A percentile compares a stretch with the other conserved stretches of the same genome.
Conservation (phyloP, 2,888 invertebrate species). For the Drosophila sordidula region DNA sequence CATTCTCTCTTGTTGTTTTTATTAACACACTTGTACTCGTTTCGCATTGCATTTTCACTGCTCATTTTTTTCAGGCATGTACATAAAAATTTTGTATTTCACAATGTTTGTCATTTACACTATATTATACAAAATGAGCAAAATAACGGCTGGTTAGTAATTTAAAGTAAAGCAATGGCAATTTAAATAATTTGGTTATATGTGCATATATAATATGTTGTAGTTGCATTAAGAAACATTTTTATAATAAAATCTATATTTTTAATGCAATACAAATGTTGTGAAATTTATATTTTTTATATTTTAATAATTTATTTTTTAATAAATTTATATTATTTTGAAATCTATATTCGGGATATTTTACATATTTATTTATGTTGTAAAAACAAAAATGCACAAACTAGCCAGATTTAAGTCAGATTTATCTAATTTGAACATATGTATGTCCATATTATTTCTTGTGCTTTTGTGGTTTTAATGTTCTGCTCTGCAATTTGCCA, state of each 20-base stretch:
- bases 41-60: conserved; percentile 14
- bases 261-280: background rate
- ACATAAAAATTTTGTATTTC: conserved; percentile 7
- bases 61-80: background rate
- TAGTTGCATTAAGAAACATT: too few species aligned
- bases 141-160: background rate
- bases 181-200: background rate
- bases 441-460: background rate
- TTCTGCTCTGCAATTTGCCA: background rate
- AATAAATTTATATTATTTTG: background rate
- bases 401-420: too few species aligned
- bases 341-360: too few species aligned
- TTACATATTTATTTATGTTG: too few species aligned
- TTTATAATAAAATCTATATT: background rate
- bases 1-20: background rate
- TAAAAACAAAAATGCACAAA: too few species aligned
- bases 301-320: too few species aligned
- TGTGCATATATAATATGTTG: background rate
- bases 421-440: too few species aligned
- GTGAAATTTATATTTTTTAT: too few species aligned
- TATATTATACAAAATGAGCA: background rate
- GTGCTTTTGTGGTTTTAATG: background rate
- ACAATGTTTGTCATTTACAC: conserved; percentile 8
- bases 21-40: conserved; percentile 24
- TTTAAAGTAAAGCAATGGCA: background rate